Base-by-base conservation (phyloP, 2,888 invertebrate genomes). In the Terebella lapidaria region DNA sequence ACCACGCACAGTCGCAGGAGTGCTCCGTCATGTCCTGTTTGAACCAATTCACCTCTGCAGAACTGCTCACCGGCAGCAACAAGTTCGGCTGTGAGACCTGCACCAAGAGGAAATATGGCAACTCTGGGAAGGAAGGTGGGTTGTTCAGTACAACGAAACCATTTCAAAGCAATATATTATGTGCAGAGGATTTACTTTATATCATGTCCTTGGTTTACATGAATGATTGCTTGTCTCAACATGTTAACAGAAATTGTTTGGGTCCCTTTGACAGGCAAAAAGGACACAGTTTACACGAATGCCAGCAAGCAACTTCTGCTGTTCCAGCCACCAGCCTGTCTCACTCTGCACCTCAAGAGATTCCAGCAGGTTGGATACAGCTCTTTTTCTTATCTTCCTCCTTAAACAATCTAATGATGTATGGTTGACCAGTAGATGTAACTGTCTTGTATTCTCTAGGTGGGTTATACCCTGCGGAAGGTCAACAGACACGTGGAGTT, bases 321-420 rank as follows among this genome's bases (percentile, higher is more conserved):
- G 29, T 91, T 90, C 66, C 88, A 88, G 74, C 94, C 94, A 26
- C 97, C 97, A 0, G 90, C 94, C 2, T 89, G 97, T 57, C 85
- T 99, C 1, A 97, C 96, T 58, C 83, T 99, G 25, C 97, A 99
- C 77, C 82, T 99, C 66, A 99, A 99, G 82, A 84, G 97, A 64
- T 99, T 97, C 83, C 94, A 95, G 83, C 87, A 94, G 74, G 82
- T 87, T 55, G 83, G 86, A n/a, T 18, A 24, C 25, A n/a, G n/a
- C n/a, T n/a, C n/a, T n/a, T 3, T n/a, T 10, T 45, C 35, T 45
- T 22, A n/a, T n/a, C n/a, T n/a, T n/a, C n/a, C 27, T 28, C 24
- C 5, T 10, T 35, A 35, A 35, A 35, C n/a, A 15, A 35, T n/a
- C 42, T 15, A 15, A 35, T 35, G 10, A 35, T 35, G 42, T 35